phyloP scores from a whole-genome alignment of 2,797 vertebrate genomes.

The Myripristis murdjan region DNA sequence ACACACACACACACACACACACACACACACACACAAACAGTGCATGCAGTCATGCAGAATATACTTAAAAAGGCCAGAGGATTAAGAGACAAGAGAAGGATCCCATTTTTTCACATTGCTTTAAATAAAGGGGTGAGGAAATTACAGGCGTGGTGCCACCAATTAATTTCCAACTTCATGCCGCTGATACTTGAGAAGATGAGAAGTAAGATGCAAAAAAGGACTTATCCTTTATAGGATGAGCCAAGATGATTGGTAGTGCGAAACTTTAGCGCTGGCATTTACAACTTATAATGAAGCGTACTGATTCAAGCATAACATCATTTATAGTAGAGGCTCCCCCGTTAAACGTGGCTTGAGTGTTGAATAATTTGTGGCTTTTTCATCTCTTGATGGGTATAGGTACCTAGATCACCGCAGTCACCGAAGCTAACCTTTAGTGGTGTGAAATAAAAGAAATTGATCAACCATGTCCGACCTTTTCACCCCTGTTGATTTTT shows the following conservation, averaged over 20 bases:
- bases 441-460: constrained; percentile 4
- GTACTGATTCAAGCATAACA: constrained; percentile 44
- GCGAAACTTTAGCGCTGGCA: constrained; percentile 39
- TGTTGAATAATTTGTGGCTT: constrained; percentile 40
- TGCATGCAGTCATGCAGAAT: constrained; percentile 46
- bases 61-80: constrained; percentile 34
- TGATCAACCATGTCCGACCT: constrained; percentile 28
- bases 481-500: constrained; percentile 9
- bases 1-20: constrained; percentile 2
- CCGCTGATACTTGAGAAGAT: constrained; percentile 23
- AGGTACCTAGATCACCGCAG: constrained; percentile 1
- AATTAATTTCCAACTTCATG: constrained; percentile 38
- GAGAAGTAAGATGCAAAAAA: constrained; percentile 23
- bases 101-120: constrained; percentile 14
- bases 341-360: constrained; percentile 36
- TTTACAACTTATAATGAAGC: constrained; percentile 67
- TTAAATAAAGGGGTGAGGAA: constrained; percentile 37
- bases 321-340: constrained; percentile 33
- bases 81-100: constrained; percentile 48
- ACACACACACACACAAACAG: constrained; percentile 11
- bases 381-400: constrained; percentile 27
- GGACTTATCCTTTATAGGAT: constrained; percentile 27
- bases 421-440: constrained; percentile 37
- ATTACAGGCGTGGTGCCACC: constrained; percentile 32
- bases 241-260: constrained; percentile 53